These are phyloP conservation scores for Leptopilina drosophilae DNA, from an alignment of 2,888 invertebrate genomes.

Conservation along the genomic window DNA sequence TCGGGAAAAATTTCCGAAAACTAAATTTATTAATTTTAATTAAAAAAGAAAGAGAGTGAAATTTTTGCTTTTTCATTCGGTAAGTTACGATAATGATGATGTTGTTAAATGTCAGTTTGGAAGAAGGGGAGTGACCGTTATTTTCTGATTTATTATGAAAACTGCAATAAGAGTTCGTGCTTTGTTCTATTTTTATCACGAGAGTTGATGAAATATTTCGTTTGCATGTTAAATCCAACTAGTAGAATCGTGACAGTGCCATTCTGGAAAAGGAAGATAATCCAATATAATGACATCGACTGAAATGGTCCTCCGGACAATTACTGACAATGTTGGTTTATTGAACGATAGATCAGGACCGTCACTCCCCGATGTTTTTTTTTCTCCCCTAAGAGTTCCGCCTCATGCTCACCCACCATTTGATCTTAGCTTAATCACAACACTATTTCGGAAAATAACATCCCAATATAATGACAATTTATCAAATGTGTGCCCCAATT, in stretches of 20 bases:
- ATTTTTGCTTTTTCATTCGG: too few relatives aligned
- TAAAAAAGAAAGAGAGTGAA: too few relatives aligned
- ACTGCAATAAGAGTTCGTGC: neutral
- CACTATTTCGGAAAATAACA: conserved; percentile 5
- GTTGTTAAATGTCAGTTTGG: too few relatives aligned
- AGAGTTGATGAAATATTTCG: neutral
- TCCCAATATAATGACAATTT: neutral
- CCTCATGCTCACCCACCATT: conserved; percentile 52
- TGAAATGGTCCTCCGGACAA: conserved; percentile 70
- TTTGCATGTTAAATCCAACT: neutral
- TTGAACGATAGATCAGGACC: conserved; percentile 71
- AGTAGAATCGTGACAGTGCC: neutral
- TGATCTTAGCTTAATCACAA: conserved; percentile 64
- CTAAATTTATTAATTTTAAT: too few relatives aligned
- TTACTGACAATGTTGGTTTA: conserved; percentile 74
- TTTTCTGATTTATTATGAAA: too few relatives aligned
- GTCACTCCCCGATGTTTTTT: conserved; percentile 62
- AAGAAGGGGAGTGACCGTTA: too few relatives aligned
- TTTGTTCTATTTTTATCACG: neutral
- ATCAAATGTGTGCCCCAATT: too few relatives aligned
- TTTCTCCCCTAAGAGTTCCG: conserved; percentile 54
- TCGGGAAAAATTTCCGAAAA: too few relatives aligned
- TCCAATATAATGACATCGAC: conserved; percentile 68
- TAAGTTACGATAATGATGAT: too few relatives aligned
- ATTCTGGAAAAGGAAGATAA: conserved; percentile 4